These are phyloP conservation scores for Tortricodes alternella DNA, from an alignment of 2,888 invertebrate genomes.

Conservation along the genomic window DNA sequence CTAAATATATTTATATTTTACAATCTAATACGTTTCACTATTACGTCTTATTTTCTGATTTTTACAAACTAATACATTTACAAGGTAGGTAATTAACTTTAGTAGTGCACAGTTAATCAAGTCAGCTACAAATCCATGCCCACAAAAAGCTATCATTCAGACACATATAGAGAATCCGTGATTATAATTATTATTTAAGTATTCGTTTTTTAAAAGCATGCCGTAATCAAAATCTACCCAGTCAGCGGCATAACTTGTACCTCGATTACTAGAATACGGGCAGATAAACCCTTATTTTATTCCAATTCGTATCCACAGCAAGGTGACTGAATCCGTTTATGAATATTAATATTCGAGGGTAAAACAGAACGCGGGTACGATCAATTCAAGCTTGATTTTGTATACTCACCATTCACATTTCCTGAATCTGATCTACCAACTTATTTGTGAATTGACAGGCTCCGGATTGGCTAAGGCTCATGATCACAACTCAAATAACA, in stretches of 20 bases:
- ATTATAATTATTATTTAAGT: constrained; percentile 6
- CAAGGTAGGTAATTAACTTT: neutral
- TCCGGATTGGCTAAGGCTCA: no score
- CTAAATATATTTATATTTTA: constrained; percentile 37
- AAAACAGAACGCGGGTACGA: constrained; percentile 14
- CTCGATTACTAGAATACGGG: constrained; percentile 7
- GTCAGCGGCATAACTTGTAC: no score
- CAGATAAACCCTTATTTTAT: constrained; percentile 25
- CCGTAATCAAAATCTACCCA: constrained; percentile 8
- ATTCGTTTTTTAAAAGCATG: constrained; percentile 4
- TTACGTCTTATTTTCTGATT: constrained; percentile 55
- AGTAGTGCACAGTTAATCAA: neutral
- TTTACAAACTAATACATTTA: constrained; percentile 37
- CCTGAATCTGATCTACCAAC: no score
- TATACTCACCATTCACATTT: no score
- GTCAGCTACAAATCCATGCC: neutral
- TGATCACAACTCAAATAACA: no score
- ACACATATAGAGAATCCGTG: neutral
- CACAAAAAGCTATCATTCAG: neutral
- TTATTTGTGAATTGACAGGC: no score
- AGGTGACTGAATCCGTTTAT: constrained; percentile 33
- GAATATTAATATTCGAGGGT: constrained; percentile 34
- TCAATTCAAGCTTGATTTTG: constrained; percentile 22
- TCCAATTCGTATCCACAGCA: constrained; percentile 31
- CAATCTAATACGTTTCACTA: constrained; percentile 61